phyloP scores from a whole-genome alignment of 2,888 invertebrate species.

The Machimus rusticus region DNA sequence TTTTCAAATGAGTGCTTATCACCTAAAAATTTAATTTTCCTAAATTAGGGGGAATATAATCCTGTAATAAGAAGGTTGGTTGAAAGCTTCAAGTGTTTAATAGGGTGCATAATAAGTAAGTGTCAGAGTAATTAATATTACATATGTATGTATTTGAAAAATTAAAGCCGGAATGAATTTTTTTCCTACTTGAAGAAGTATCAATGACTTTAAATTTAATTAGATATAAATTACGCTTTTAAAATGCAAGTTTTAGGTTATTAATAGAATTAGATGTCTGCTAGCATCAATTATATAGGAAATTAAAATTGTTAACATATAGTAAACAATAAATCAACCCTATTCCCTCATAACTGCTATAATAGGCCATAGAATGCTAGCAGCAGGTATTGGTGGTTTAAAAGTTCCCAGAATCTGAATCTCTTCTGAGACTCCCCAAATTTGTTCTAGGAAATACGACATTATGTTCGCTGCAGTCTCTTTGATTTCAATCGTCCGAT shows the following conservation, averaged over 20 bases:
- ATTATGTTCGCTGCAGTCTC: neutral
- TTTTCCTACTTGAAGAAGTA: no score
- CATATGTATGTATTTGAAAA: neutral
- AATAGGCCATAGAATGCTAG: no score
- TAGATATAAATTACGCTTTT: no score
- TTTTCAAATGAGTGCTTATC: neutral
- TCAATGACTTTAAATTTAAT: no score
- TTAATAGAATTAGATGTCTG: no score
- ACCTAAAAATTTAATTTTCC: neutral
- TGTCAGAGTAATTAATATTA: neutral
- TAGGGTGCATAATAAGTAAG: neutral
- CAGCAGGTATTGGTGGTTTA: neutral
- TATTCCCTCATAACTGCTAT: no score
- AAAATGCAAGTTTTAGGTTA: no score
- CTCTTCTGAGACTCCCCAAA: neutral
- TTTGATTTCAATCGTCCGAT: neutral
- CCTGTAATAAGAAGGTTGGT: neutral
- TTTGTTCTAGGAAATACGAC: neutral
- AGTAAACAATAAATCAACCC: no score
- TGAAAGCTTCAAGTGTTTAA: neutral
- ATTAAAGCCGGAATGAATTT: neutral
- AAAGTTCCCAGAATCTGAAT: neutral
- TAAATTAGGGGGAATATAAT: neutral
- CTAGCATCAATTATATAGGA: no score
- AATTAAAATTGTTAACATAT: no score